Conservation (phyloP, 2,888 invertebrate genomes). For the Prenolepis imparis region DNA sequence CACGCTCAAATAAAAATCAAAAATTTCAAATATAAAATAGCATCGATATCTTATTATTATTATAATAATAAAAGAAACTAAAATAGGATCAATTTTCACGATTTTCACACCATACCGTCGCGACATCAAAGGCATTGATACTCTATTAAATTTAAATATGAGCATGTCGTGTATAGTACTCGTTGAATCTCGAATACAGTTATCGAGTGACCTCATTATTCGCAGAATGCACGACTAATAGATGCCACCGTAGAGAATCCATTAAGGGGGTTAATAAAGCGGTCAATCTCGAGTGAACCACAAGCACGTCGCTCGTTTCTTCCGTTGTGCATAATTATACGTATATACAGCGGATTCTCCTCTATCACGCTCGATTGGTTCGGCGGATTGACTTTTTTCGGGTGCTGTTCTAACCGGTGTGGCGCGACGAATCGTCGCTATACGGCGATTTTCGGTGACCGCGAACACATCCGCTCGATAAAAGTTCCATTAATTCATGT, state of each 20-base stretch:
- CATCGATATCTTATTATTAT: not conserved
- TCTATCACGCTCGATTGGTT: constrained; percentile 30
- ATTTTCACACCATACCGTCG: not conserved
- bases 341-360: constrained; percentile 20
- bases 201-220: constrained; percentile 49
- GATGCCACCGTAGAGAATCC: constrained; percentile 59
- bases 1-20: not conserved
- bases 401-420: constrained; percentile 8
- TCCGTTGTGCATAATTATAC: constrained; percentile 44
- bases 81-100: not conserved
- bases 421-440: constrained; percentile 35
- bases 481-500: constrained; percentile 19
- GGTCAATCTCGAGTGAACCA: constrained; percentile 41
- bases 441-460: not conserved
- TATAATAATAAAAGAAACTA: too few relatives aligned
- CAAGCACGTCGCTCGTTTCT: constrained; percentile 46
- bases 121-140: not conserved
- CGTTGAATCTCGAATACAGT: constrained; percentile 59
- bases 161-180: not conserved
- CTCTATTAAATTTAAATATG: not conserved
- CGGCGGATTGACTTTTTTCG: constrained; percentile 11
- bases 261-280: constrained; percentile 54
- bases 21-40: not conserved
- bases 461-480: constrained; percentile 12
- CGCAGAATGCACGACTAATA: constrained; percentile 50